phyloP scores from a whole-genome alignment of 2,797 vertebrate genomes.

The Eulemur mongoz region DNA sequence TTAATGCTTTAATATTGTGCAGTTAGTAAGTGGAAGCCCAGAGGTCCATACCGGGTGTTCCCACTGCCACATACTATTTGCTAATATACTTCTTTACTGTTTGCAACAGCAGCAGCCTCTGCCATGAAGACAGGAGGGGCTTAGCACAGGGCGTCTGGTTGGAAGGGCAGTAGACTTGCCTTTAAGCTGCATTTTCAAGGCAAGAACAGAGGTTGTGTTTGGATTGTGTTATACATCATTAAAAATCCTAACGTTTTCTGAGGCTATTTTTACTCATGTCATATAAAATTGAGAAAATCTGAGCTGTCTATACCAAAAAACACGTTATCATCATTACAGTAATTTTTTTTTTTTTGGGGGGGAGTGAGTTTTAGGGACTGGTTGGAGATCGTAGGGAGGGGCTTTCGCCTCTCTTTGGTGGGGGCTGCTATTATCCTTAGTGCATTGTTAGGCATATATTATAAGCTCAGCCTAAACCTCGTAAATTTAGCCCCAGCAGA shows the following conservation, averaged over 20 bases:
- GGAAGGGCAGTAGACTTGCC: not conserved
- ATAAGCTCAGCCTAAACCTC: not conserved
- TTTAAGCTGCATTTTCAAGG: not conserved
- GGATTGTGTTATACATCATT: not conserved
- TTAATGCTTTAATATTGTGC: not conserved
- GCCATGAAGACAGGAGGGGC: not conserved
- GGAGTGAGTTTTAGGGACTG: not conserved
- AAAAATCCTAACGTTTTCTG: not conserved
- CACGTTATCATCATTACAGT: not conserved
- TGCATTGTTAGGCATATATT: not conserved
- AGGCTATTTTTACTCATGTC: constrained; percentile 37
- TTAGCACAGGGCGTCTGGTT: not conserved
- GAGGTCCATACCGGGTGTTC: not conserved
- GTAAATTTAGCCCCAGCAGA: not conserved
- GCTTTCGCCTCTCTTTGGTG: not conserved
- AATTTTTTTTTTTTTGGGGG: not conserved
- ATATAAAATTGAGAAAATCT: not conserved
- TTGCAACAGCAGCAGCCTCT: not conserved
- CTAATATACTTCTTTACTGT: not conserved
- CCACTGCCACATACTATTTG: not conserved
- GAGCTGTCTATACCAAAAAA: not conserved
- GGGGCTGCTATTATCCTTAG: not conserved
- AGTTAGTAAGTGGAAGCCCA: not conserved
- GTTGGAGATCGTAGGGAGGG: not conserved
- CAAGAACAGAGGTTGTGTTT: not conserved